Evolutionary conservation across 1,140 invertebrate species (phyloP), one percentile per base, ranked within the genome.

Genomic region (Magallana ariakensis): DNA sequence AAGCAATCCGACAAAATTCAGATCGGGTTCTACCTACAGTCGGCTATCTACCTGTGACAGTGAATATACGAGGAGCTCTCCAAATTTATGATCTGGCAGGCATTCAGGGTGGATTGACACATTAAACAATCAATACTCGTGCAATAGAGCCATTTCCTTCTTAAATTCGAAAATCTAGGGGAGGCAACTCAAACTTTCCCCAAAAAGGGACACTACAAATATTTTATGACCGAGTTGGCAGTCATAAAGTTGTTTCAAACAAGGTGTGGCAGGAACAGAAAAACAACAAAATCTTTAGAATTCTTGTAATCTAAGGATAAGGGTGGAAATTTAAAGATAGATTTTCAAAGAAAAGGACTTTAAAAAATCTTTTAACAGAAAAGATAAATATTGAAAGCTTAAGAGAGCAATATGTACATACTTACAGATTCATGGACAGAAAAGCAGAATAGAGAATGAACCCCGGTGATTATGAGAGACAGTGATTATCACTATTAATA

Each of bases 81-180:
- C 26, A 75, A 26, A 75, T 75, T 75, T 75, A 75, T 33, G 66
- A 22, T 75, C 66, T 75, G 66, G 66, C 66, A 75, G 66, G 66
- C 26, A 33, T 75, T 75, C 66, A 75, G 66, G 66, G 22, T 26
- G 66, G 66, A 75, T 75, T 75, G 66, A 75, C 66, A 75, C 22
- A 75, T 62, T n/a, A 19, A 75, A 75, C 66, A 75, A 75, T 75
- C 66, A 75, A 75, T 75, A 75, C 22, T 75, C 22, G 8, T 26
- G 66, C 22, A 13, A 75, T 75, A 75, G 22, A 19, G 33, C 66
- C 66, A 75, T 75, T 75, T 75, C 33, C 66, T 75, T 26, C 22
- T 26, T 26, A 19, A 75, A 26, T 75, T 75, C 16, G 16, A 62
- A 75, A 75, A 75, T 75, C 66, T 75, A 26, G 22, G 66, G 22